These are phyloP conservation scores for Corvus cornix DNA, from an alignment of 2,113 vertebrate genomes.

Conservation along the genomic window DNA sequence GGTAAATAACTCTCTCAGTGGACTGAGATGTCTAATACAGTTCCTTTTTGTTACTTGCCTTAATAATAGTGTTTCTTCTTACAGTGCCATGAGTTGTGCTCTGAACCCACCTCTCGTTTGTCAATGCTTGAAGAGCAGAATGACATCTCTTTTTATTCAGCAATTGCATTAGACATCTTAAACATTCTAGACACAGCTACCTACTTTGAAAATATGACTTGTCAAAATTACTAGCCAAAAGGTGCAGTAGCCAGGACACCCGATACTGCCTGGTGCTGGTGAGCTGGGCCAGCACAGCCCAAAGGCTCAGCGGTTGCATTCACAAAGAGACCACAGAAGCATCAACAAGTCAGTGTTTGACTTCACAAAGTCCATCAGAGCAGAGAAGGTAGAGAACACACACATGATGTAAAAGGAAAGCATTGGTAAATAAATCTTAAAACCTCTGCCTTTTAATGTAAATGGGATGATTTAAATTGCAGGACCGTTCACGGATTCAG, in stretches of 20 bases:
- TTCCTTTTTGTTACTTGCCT: slow-evolving; percentile 17
- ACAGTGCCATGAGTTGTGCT: neutral
- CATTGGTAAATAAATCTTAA: neutral
- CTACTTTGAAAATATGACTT: neutral
- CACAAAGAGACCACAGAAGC: neutral
- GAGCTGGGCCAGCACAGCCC: neutral
- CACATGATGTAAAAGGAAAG: neutral
- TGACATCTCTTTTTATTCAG: neutral
- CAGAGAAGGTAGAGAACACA: neutral
- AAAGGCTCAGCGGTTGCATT: neutral
- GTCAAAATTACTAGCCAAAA: neutral
- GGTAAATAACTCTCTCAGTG: slow-evolving; percentile 45
- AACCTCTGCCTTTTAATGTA: neutral
- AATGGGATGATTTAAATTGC: neutral
- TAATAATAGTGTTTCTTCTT: slow-evolving; percentile 17
- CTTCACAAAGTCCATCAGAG: neutral
- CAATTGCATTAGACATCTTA: neutral
- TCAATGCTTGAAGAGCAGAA: neutral
- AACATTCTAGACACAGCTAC: neutral
- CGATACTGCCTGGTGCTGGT: neutral
- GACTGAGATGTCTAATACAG: slow-evolving; percentile 22
- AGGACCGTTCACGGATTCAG: rapidly evolving
- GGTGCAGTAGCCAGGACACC: neutral
- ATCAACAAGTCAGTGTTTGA: neutral
- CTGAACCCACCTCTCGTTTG: neutral